Conservation (phyloP, 2,888 invertebrate genomes). For the Nymphalis urticae region DNA sequence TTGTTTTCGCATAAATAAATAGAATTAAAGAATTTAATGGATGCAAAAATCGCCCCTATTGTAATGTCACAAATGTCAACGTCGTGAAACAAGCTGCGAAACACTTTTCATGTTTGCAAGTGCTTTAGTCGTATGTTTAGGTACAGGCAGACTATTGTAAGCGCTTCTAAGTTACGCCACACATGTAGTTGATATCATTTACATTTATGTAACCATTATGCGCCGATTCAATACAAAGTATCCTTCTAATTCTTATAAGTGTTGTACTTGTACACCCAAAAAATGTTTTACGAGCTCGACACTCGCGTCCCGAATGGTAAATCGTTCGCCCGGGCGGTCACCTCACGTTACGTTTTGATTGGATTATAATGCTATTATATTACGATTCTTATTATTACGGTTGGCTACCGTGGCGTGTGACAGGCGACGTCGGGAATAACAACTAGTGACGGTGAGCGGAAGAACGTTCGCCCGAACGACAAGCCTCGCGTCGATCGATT, state of each 20-base stretch:
- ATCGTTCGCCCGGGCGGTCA: conserved; percentile 72
- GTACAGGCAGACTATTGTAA: conserved; percentile 9
- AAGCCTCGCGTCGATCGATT: conserved; percentile 37
- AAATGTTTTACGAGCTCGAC: conserved; percentile 73
- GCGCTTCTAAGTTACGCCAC: conserved; percentile 25
- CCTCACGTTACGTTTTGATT: conserved; percentile 72
- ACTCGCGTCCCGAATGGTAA: conserved; percentile 71
- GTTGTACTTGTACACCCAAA: conserved; percentile 60
- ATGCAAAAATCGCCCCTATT: conserved; percentile 5
- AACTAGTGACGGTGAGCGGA: conserved; percentile 53
- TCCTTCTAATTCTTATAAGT: conserved; percentile 67
- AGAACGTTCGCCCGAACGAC: conserved; percentile 23
- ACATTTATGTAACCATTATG: conserved; percentile 33
- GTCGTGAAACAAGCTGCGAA: conserved; percentile 17
- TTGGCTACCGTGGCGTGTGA: conserved; percentile 72
- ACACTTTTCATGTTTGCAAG: conserved; percentile 18
- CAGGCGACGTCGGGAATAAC: conserved; percentile 69
- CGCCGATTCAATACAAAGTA: conserved; percentile 44
- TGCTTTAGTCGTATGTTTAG: conserved; percentile 3
- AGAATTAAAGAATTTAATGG: background rate
- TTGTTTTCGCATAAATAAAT: conserved; percentile 10
- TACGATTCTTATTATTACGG: conserved; percentile 78
- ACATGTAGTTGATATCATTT: conserved; percentile 25
- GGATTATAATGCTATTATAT: conserved; percentile 81
- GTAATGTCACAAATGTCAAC: conserved; percentile 18